Evolutionary conservation across 2,113 vertebrate species (phyloP).

Genomic region (Eptesicus fuscus): DNA sequence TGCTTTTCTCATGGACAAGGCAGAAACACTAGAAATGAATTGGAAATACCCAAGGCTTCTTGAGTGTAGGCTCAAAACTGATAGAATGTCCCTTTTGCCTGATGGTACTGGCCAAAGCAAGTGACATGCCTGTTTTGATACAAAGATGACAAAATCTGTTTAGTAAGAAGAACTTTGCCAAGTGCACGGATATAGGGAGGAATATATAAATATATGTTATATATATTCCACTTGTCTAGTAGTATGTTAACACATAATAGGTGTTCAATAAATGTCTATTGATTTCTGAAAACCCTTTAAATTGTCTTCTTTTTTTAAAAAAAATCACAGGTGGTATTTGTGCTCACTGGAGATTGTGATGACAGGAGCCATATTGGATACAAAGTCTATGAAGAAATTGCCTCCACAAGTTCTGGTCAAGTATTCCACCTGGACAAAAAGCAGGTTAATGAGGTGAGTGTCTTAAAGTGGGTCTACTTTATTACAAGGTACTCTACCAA

Average conservation of each 20-base stretch:
- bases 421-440: slow-evolving; percentile 99
- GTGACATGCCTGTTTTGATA: neutral
- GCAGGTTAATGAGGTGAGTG: slow-evolving; percentile 97
- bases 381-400: slow-evolving; percentile 98
- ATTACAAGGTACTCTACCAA: neutral
- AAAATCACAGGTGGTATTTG: slow-evolving; percentile 92
- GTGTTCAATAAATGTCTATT: neutral
- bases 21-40: neutral
- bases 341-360: slow-evolving; percentile 97
- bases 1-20: neutral
- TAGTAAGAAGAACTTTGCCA: neutral
- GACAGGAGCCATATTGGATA: slow-evolving; percentile 95
- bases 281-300: neutral
- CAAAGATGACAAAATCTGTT: neutral
- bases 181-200: neutral
- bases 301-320: neutral
- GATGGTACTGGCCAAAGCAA: neutral
- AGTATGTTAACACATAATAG: neutral
- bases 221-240: neutral
- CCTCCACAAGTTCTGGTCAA: slow-evolving; percentile 98
- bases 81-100: neutral
- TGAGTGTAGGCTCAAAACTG: neutral
- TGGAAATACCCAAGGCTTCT: neutral
- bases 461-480: neutral
- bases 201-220: neutral